These are phyloP conservation scores for Eulemur rubriventer DNA, from an alignment of 2,797 vertebrate species.

Conservation along the genomic window DNA sequence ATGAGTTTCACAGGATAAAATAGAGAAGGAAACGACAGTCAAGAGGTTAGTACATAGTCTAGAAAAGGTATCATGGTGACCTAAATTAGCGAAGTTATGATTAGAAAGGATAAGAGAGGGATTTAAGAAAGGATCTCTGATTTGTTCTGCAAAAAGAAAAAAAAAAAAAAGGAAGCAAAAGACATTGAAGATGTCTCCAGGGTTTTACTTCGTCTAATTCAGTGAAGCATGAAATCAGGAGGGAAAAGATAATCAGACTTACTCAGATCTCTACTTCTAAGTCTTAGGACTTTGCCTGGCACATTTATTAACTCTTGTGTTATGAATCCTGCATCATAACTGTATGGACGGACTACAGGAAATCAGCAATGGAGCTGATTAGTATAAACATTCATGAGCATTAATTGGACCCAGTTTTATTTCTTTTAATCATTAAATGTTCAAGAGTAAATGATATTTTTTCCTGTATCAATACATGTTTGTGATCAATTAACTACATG, in stretches of 20 bases:
- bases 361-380: neutral
- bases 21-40: neutral
- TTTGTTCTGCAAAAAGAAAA: neutral
- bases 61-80: neutral
- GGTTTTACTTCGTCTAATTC: neutral
- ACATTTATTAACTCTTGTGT: too few relatives aligned
- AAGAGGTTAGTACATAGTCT: neutral
- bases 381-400: fast-evolving
- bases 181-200: neutral
- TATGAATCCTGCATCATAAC: neutral
- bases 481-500: neutral
- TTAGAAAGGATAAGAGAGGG: neutral
- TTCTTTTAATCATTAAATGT: neutral
- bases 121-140: neutral
- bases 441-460: neutral
- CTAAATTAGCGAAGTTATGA: neutral
- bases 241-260: neutral
- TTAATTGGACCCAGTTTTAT: neutral
- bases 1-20: neutral
- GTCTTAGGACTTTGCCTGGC: neutral
- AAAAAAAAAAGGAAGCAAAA: neutral
- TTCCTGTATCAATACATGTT: neutral
- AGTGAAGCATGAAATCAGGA: neutral
- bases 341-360: neutral
- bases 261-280: neutral